A percentile compares a stretch with the other conserved stretches of the same genome.
phyloP scores from a whole-genome alignment of 2,888 invertebrate genomes.

The Sphecodes monilicornis region DNA sequence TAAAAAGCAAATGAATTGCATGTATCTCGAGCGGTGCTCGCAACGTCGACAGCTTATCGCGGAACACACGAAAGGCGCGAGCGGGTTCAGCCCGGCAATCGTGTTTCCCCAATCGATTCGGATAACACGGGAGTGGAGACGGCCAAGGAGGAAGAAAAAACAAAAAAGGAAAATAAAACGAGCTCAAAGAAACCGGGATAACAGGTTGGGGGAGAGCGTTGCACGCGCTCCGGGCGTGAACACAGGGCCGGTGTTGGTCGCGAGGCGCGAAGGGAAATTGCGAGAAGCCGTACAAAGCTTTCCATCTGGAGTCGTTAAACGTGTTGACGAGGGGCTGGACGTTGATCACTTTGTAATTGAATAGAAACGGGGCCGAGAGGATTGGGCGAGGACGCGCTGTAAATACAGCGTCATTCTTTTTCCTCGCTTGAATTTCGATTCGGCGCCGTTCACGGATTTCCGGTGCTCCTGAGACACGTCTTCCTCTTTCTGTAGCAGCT shows the following conservation, averaged over 20 bases:
- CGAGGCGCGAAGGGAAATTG: conserved; percentile 56
- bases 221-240: background rate
- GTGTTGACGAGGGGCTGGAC: conserved; percentile 68
- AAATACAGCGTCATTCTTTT: conserved; percentile 55
- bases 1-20: conserved; percentile 7
- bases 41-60: background rate
- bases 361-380: conserved; percentile 66
- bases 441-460: conserved; percentile 1
- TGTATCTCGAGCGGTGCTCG: background rate
- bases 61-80: background rate
- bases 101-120: conserved; percentile 3
- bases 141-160: background rate
- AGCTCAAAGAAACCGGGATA: conserved; percentile 22
- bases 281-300: conserved; percentile 67
- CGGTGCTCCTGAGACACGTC: background rate
- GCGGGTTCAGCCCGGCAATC: background rate
- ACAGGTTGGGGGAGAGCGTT: conserved; percentile 20
- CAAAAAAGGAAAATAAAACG: background rate
- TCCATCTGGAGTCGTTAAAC: conserved; percentile 78
- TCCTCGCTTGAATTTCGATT: conserved; percentile 72
- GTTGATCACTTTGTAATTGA: conserved; percentile 81
- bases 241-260: background rate
- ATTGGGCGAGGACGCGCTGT: conserved; percentile 17
- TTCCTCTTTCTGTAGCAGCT: background rate
- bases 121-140: background rate